Percentiles rank a stretch among this genome's conserved stretches.
Evolutionary conservation across 1,140 invertebrate species (phyloP).

Genomic region (Tribolium castaneum): DNA sequence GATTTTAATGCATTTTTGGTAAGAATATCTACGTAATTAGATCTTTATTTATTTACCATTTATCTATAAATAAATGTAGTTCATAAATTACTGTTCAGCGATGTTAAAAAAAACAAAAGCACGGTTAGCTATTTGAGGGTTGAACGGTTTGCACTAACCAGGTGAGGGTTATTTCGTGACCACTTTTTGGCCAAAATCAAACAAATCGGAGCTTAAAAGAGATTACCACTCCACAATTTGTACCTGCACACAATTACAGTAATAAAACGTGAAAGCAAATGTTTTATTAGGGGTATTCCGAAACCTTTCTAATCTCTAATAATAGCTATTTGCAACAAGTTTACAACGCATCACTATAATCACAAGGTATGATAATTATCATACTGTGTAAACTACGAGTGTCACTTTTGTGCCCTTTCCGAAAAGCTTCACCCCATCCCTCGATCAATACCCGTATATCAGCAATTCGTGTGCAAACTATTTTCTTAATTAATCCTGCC

Average conservation of each 20-base stretch:
- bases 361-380: too few species aligned
- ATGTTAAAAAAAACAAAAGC: too few species aligned
- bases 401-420: not conserved
- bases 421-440: not conserved
- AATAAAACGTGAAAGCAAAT: not conserved
- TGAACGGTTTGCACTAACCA: too few species aligned
- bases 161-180: not conserved
- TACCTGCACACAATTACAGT: not conserved
- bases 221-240: not conserved
- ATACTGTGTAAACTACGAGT: too few species aligned
- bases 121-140: too few species aligned
- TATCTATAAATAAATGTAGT: too few species aligned
- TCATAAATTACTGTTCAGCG: too few species aligned
- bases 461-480: not conserved
- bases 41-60: too few species aligned
- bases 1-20: too few species aligned
- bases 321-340: not conserved
- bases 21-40: too few species aligned
- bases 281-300: not conserved
- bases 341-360: not conserved
- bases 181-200: not conserved
- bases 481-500: slow-evolving; percentile 13
- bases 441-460: not conserved
- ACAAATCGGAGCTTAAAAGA: not conserved
- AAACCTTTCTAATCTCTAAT: not conserved